A percentile compares a stretch with the other conserved stretches of the same genome.
These are phyloP conservation scores for Choloepus didactylus DNA, from an alignment of 2,797 vertebrate genomes.

Conservation along the genomic window DNA sequence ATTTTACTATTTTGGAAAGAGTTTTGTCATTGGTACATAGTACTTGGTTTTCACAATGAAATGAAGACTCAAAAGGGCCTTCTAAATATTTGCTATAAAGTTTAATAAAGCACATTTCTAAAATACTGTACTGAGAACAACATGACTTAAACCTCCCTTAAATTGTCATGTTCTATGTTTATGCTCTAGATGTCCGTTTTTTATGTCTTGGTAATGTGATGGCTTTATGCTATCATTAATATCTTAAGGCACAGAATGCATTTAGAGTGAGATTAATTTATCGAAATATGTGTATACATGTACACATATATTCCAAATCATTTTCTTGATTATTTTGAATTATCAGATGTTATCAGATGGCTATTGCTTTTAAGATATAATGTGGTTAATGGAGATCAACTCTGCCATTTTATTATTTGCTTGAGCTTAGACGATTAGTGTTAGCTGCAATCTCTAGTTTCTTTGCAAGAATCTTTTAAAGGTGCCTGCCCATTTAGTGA, in stretches of 20 bases:
- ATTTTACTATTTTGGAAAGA: background rate
- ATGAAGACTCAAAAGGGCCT: background rate
- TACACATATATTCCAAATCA: background rate
- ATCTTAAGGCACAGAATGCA: conserved; percentile 4
- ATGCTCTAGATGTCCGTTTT: background rate
- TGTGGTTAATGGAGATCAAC: background rate
- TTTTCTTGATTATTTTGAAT: conserved; percentile 47
- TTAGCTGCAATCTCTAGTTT: background rate
- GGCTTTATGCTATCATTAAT: background rate
- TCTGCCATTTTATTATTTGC: conserved; percentile 46
- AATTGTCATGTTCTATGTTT: background rate
- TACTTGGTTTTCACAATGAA: conserved; percentile 14
- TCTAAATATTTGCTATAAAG: conserved; percentile 3
- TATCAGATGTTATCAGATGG: background rate
- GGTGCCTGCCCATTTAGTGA: background rate
- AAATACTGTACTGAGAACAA: background rate
- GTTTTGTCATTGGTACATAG: background rate
- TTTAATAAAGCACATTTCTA: conserved; percentile 36
- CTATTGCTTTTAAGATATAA: background rate
- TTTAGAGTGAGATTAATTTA: conserved; percentile 30
- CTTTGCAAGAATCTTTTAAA: conserved; percentile 40
- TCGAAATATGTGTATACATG: background rate
- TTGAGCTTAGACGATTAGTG: background rate
- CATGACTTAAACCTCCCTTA: background rate
- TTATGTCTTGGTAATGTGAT: conserved; percentile 9